Percentiles rank a stretch among this genome's conserved stretches.
Evolutionary conservation across 2,888 invertebrate genomes (phyloP).

Genomic region (Drosophila villosipedis): DNA sequence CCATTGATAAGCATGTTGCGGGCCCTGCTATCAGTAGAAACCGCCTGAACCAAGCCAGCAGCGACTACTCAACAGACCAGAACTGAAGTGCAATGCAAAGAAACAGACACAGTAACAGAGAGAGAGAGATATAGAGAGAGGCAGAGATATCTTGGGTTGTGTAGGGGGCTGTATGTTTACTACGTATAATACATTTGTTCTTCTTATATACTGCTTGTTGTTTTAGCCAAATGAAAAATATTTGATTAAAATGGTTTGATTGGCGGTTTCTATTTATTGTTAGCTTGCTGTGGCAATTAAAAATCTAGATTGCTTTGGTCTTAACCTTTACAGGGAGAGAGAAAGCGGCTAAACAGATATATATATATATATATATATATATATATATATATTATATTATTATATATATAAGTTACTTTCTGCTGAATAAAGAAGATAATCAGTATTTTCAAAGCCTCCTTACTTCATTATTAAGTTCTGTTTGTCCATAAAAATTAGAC

Average conservation of each 20-base stretch:
- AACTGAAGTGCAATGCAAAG: constrained; percentile 33
- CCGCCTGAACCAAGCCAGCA: constrained; percentile 15
- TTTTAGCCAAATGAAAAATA: constrained; percentile 40
- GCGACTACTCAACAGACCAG: constrained; percentile 6
- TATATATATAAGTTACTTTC: background rate
- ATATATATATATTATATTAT: too few species aligned
- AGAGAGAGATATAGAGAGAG: background rate
- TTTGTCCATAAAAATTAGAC: background rate
- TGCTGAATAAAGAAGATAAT: background rate
- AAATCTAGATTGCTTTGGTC: background rate
- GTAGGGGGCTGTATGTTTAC: background rate
- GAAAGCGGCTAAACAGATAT: background rate
- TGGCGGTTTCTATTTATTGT: constrained; percentile 10
- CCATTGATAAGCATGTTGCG: constrained; percentile 34
- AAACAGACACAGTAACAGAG: background rate
- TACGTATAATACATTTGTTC: constrained; percentile 30
- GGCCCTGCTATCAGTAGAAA: constrained; percentile 30
- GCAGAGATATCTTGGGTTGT: background rate
- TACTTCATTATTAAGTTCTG: background rate
- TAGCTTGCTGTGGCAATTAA: background rate
- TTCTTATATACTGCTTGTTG: constrained; percentile 29
- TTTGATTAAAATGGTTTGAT: constrained; percentile 51
- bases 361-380: too few species aligned
- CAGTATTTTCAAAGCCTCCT: background rate
- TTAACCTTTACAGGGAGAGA: background rate